Base-by-base conservation (phyloP, 2,797 vertebrate species). In the Mionectes olivaceus region DNA sequence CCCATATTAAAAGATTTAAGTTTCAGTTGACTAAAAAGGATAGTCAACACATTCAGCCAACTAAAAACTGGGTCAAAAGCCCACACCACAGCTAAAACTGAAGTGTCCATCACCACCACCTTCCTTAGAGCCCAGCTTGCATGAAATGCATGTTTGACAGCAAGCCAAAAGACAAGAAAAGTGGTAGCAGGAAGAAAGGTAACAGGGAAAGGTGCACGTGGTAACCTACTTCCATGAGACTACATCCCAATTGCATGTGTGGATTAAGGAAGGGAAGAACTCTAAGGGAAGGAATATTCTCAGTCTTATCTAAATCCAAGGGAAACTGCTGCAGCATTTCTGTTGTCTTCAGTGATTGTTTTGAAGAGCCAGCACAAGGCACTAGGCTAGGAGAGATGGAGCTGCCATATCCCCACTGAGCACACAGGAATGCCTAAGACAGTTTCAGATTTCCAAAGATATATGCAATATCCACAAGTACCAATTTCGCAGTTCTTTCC, bases 401-500 rank as follows among this genome's bases (percentile, higher is more conserved):
- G 39, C 41, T 64, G 22, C 15, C 33, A 59, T 0, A 41, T 19
- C 9, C 56, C 22, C 33, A 53, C 2, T 30, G 79, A 7, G 18
- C 33, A 9, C 4, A 32, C 5, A 21, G 6, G 23, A 68, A 41
- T 19, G 65, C 11, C 32, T 61, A 32, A 22, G 65, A 1, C 10
- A 39, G 52, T 2, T 46, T 56, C 76, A 79, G 24, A 5, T 52
- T 14, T 35, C 63, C 55, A 28, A 33, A 65, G 32, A 67, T 6
- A 53, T 6, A 24, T 18, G 61, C 52, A 65, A 32, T 1, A 14
- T 7, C 22, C 32, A 46, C 5, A 80, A 96, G 88, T 98, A 99
- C 99, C 99, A 5, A 99, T 99, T 97, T 99, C 98, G 3, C 99
- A 99, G 98, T 99, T 99, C 97, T 98, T 99, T 67, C 99, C 99